Evolutionary conservation across 2,113 vertebrate genomes (phyloP).

Genomic region (Todiramphus saurophagus): DNA sequence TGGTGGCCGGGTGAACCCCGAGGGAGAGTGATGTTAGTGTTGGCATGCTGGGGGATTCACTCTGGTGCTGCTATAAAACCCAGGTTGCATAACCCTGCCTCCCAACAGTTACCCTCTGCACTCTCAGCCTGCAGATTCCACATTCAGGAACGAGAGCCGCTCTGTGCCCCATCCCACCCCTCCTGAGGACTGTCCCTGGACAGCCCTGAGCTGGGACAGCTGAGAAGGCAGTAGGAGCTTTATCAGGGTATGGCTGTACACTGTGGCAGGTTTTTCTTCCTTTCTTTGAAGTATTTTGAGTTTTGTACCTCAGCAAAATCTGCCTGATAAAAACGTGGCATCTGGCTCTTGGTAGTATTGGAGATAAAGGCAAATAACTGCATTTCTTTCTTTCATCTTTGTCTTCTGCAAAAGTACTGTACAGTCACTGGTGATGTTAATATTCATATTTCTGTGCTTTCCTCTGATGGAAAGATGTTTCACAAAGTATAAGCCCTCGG

Average conservation of each 20-base stretch:
- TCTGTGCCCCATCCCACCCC: neutral
- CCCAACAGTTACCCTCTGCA: neutral
- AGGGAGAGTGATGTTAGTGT: accelerated
- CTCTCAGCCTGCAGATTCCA: accelerated
- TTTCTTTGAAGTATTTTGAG: neutral
- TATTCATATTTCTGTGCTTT: constrained; percentile 5
- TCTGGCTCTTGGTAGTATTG: neutral
- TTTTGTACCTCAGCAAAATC: neutral
- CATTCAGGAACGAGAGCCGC: accelerated
- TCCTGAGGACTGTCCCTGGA: neutral
- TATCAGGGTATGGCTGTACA: accelerated
- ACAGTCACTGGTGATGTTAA: neutral
- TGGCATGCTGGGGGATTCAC: neutral
- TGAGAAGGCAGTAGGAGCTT: accelerated
- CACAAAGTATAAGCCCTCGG: neutral
- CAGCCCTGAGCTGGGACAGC: neutral
- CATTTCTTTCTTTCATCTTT: constrained; percentile 27
- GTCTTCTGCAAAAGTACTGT: neutral
- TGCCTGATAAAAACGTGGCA: neutral
- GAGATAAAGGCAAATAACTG: neutral
- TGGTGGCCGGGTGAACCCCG: accelerated
- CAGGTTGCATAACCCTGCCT: neutral
- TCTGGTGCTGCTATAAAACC: neutral
- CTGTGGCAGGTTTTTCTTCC: neutral
- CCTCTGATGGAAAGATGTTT: neutral